Percentiles rank a stretch among this genome's conserved stretches.
Evolutionary conservation across 2,888 invertebrate genomes (phyloP).

Genomic region (Malachius bipustulatus): DNA sequence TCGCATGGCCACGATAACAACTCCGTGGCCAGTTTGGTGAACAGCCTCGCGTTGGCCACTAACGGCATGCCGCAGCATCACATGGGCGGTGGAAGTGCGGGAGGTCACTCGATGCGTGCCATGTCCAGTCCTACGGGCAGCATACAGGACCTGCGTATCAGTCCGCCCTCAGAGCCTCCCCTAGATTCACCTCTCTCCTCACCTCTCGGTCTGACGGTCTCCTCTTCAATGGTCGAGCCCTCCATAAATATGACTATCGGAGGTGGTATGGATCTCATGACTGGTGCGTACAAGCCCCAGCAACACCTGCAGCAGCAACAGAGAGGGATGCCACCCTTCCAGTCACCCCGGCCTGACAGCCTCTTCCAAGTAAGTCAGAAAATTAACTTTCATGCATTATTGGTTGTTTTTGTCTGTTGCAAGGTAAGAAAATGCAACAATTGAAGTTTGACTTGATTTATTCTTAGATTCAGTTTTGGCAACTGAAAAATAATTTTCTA

Average conservation of each 20-base stretch:
- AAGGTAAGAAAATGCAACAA: too few relatives aligned
- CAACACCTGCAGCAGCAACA: too few relatives aligned
- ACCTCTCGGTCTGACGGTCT: constrained; percentile 49
- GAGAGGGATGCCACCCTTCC: too few relatives aligned
- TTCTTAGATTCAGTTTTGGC: too few relatives aligned
- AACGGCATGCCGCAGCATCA: constrained; percentile 34
- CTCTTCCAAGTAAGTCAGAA: too few relatives aligned
- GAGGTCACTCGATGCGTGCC: constrained; percentile 37
- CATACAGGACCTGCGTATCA: constrained; percentile 36
- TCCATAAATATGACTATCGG: constrained; percentile 34
- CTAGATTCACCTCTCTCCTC: constrained; percentile 45
- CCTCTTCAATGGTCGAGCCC: constrained; percentile 38
- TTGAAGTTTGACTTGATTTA: too few relatives aligned
- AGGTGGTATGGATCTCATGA: constrained; percentile 44
- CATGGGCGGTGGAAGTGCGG: constrained; percentile 32
- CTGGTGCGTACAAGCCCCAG: constrained; percentile 51
- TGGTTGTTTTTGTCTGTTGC: too few relatives aligned
- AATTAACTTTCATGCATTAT: too few relatives aligned
- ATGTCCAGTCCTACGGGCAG: constrained; percentile 38
- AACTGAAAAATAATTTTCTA: too few relatives aligned
- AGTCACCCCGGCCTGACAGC: constrained; percentile 46
- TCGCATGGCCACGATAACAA: constrained; percentile 40
- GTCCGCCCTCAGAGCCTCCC: constrained; percentile 41
- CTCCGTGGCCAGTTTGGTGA: constrained; percentile 35
- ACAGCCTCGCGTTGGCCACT: constrained; percentile 34